Percentiles rank a stretch among this genome's conserved stretches.
phyloP scores from a whole-genome alignment of 2,113 vertebrate genomes.

The Irena cyanogastra region DNA sequence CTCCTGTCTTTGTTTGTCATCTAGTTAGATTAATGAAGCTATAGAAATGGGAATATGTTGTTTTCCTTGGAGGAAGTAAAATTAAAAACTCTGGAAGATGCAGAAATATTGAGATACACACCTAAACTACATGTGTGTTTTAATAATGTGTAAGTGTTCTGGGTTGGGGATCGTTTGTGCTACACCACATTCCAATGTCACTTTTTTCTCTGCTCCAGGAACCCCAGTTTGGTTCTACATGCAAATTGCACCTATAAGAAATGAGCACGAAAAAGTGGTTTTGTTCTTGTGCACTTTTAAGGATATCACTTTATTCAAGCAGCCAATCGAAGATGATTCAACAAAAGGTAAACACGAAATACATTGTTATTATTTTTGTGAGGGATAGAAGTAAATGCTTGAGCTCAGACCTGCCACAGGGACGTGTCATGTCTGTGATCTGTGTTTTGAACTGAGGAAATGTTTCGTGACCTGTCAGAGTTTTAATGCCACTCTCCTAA shows the following conservation, averaged over 20 bases:
- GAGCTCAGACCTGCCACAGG: not conserved
- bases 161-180: not conserved
- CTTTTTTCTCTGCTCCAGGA: slow-evolving; percentile 73
- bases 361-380: not conserved
- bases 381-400: not conserved
- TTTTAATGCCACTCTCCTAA: not conserved
- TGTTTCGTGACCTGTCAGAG: not conserved
- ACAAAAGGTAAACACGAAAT: slow-evolving; percentile 83
- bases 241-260: slow-evolving; percentile 98
- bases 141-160: not conserved
- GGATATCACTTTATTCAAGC: slow-evolving; percentile 97
- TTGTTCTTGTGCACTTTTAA: slow-evolving; percentile 97
- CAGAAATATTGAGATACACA: not conserved
- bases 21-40: not conserved
- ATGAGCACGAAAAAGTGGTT: slow-evolving; percentile 96
- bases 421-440: not conserved
- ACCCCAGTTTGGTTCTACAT: slow-evolving; percentile 98
- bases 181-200: not conserved
- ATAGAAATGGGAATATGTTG: not conserved
- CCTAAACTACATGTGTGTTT: not conserved
- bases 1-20: not conserved
- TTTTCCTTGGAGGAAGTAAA: not conserved
- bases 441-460: not conserved
- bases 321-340: slow-evolving; percentile 94
- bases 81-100: not conserved